Base-by-base conservation (phyloP, 2,888 invertebrate genomes). In the Pristionchus japonicus region DNA sequence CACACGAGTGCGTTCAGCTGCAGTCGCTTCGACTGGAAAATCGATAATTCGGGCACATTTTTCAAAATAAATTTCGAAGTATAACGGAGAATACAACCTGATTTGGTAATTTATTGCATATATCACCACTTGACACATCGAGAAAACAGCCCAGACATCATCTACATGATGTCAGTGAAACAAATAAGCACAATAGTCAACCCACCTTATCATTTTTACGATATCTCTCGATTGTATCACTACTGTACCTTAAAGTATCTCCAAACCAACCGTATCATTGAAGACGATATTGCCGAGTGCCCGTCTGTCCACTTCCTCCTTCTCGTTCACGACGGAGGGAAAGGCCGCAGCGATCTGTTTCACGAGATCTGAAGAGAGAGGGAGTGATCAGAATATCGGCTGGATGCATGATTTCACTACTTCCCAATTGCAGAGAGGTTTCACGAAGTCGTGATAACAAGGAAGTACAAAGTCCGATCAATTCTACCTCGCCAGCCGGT, bases 221-320 rank as follows among this genome's bases (percentile, higher is more conserved):
- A n/a, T n/a, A n/a, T n/a, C n/a, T n/a, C n/a, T n/a, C n/a, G n/a
- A n/a, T n/a, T n/a, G n/a, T n/a, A n/a, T n/a, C n/a, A n/a, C n/a
- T n/a, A n/a, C n/a, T n/a, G n/a, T n/a, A n/a, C n/a, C n/a, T n/a
- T 64, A n/a, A 4, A 37, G 17, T 15, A 27, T 61, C n/a, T 74
- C 23, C 74, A n/a, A 3, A 34, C 86, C 11, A 11, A 86, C 86
- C 6, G 27, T n/a, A 61, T 87, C 37, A 43, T 77, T 87, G 77
- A 87, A 87, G 15, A 87, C 40, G 37, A 87, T 87, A 17, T 74
- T 40, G 7, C 87, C 87, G 20, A 87, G 77, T 57, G 77, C 77
- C 23, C 74, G 43, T 77, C 87, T 87, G n/a, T 87, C 77, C 74
- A 87, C 74, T 77, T 77, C 87, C 47, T 61, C 87, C 31, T 86